Base-by-base conservation (phyloP, 2,888 invertebrate species). In the Plagodis dolabraria region DNA sequence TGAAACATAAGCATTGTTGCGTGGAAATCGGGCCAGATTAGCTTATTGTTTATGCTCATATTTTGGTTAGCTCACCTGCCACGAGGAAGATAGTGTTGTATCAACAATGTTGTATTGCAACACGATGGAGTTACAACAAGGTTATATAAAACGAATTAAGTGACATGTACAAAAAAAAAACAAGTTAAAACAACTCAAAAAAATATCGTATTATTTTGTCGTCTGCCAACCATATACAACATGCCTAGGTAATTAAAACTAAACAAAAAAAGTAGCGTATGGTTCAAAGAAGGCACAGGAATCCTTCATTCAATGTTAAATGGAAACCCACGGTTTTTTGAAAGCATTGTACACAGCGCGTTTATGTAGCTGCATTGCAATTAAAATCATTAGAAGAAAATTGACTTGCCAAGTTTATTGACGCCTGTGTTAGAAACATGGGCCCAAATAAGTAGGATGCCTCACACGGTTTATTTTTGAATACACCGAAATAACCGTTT, bases 321-420 rank as follows among this genome's bases (percentile, higher is more conserved):
- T 62, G 60, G 62, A 63, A 69, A 65, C 76, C 70, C 80, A 80
- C 79, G 78, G 66, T 75, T 77, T 79, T 78, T 79, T 72, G 69
- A 64, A 67, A 65, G 69, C 74, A 80, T 79, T 80, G 77, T 77
- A 60, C 50, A 47, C 53, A 36, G 42, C 51, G 67, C 69, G 70
- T 67, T 68, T 72, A 70, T 64, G 64, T 68, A 69, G 68, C 69
- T 63, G 61, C 67, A 65, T 64, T 66, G 63, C 65, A 67, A 72
- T 68, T 70, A 65, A 68, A 67, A 53, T 67, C 60, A 68, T 71
- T 68, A 64, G 49, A 54, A 62, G 70, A 63, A 64, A 65, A 69
- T 64, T 67, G 59, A 68, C 57, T 54, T 59, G 60, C 52, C 52
- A 57, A 61, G 53, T 63, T 55, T 60, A 57, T 59, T 57, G 47